A percentile compares a stretch with the other conserved stretches of the same genome.
Conservation (phyloP, 2,113 vertebrate genomes). For the Terrapene triunguis region DNA sequence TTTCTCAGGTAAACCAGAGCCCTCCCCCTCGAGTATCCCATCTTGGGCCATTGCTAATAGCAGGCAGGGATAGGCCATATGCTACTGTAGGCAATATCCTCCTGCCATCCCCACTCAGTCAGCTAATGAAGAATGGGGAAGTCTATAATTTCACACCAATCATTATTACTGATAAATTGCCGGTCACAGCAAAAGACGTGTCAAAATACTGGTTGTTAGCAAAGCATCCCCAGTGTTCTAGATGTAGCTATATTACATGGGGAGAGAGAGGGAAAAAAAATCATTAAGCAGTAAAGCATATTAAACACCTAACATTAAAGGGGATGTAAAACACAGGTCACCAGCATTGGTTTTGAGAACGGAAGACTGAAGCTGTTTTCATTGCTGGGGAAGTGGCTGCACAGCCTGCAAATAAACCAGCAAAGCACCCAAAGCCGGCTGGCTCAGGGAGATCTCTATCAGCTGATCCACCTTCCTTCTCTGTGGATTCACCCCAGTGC, state of each 20-base stretch:
- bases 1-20: background rate
- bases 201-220: conserved; percentile 54
- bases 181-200: conserved; percentile 44
- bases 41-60: background rate
- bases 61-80: background rate
- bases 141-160: conserved; percentile 65
- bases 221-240: conserved; percentile 24
- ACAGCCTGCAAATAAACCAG: background rate
- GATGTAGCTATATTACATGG: background rate
- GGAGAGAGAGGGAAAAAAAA: background rate
- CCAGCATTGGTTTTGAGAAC: background rate
- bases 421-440: background rate
- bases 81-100: background rate
- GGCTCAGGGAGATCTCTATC: background rate
- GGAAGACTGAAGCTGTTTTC: rapidly evolving
- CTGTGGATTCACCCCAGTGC: background rate
- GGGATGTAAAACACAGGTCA: conserved; percentile 5
- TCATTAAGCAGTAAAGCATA: conserved; percentile 60
- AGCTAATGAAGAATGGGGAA: conserved; percentile 47
- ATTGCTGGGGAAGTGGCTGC: background rate
- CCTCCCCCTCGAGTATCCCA: background rate
- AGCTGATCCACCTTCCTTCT: background rate
- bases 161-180: conserved; percentile 53
- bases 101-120: background rate
- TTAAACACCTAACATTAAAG: conserved; percentile 39